These are phyloP conservation scores for Apamea anceps DNA, from an alignment of 2,888 invertebrate genomes.

Conservation along the genomic window DNA sequence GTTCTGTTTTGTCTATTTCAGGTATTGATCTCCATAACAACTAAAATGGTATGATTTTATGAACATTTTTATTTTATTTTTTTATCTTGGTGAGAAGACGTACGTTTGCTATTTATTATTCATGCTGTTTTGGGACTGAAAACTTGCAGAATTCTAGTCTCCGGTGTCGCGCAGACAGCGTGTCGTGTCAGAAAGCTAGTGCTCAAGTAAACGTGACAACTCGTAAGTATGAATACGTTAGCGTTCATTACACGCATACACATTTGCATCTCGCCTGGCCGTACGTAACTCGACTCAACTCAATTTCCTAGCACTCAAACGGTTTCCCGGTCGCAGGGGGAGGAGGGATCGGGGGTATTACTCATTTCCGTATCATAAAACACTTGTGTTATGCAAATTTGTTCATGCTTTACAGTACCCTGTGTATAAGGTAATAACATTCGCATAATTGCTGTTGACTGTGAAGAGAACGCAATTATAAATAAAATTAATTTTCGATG, in stretches of 20 bases:
- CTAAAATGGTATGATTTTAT: no score
- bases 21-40: neutral
- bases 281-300: constrained; percentile 74
- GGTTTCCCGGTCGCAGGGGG: constrained; percentile 70
- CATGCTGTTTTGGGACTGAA: neutral
- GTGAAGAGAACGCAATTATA: constrained; percentile 46
- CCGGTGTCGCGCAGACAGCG: constrained; percentile 20
- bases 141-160: neutral
- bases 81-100: neutral
- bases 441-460: constrained; percentile 48
- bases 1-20: neutral
- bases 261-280: constrained; percentile 66
- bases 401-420: constrained; percentile 52
- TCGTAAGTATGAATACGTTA: constrained; percentile 66
- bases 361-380: constrained; percentile 79
- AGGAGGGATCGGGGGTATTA: constrained; percentile 60
- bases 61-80: neutral
- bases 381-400: constrained; percentile 68
- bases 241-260: constrained; percentile 70
- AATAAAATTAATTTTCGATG: constrained; percentile 54
- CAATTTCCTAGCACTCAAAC: constrained; percentile 81
- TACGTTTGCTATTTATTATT: neutral
- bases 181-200: constrained; percentile 36
- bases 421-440: constrained; percentile 60
- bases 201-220: constrained; percentile 57